Evolutionary conservation across 2,113 vertebrate species (phyloP), one percentile per base, ranked within the genome.

Genomic region (Paraplagusia blochii): DNA sequence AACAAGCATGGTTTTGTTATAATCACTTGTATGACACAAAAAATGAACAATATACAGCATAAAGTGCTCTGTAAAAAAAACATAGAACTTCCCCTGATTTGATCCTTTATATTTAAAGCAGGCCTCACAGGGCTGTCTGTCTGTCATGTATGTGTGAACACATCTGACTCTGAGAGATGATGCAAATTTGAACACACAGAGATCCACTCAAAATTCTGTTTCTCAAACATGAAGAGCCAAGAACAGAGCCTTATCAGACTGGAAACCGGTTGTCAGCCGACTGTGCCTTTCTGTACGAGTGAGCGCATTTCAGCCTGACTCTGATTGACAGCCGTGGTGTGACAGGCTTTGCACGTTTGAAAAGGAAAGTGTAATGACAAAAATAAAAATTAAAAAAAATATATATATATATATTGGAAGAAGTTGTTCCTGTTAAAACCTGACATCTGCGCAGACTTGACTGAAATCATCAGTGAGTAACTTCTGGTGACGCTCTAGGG

Each of bases 401-500:
- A 36, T 36, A 36, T 36, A 36, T 36, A 36, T 36, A 36, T 36
- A 36, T 36, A 36, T 36, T 7, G n/a, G n/a, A n/a, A 29, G 22
- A 29, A 40, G 49, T 47, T 44, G 62, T 73, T 51, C 12, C 42
- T 42, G 50, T 73, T 69, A 45, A 58, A 72, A 55, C 9, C 59
- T 38, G 63, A 74, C 69, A 74, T 58, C 49, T 59, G 45, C 53
- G 45, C 50, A 45, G 43, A 63, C 45, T 73, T 58, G 6, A 44
- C 56, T 57, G 58, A 65, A 54, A 35, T 50, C 22, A 29, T 29
- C 22, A 29, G 22, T 29, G 6, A 29, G 22, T 29, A 29, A 29
- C 22, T 29, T 29, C 22, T 29, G 22, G 3, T 29, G 22, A 29
- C 22, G 22, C 22, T 29, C 22, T 29, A 6, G 22, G 22, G 22